These are phyloP conservation scores for Leucopsar rothschildi DNA, from an alignment of 2,113 vertebrate genomes.

Conservation along the genomic window DNA sequence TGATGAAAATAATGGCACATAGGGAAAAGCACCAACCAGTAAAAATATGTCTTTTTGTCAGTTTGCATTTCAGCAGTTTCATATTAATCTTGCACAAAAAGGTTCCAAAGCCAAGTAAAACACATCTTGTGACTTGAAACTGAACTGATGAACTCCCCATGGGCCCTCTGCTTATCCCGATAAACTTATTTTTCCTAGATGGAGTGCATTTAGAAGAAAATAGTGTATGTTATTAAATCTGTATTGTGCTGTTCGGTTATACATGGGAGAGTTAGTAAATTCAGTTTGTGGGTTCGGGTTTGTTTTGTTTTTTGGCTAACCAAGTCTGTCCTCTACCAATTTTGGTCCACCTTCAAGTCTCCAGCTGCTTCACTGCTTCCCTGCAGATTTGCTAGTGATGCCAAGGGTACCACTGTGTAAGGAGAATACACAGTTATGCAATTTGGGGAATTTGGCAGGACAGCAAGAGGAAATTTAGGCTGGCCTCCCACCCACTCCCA, in stretches of 20 bases:
- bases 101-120: slow-evolving; percentile 68
- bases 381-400: slow-evolving; percentile 48
- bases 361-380: slow-evolving; percentile 45
- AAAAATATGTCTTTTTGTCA: slow-evolving; percentile 53
- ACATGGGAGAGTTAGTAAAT: slow-evolving; percentile 69
- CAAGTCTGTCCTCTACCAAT: slow-evolving; percentile 26
- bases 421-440: slow-evolving; percentile 64
- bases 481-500: slow-evolving; percentile 50
- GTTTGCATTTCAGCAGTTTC: slow-evolving; percentile 55
- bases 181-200: slow-evolving; percentile 65
- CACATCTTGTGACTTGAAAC: slow-evolving; percentile 61
- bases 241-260: slow-evolving; percentile 53
- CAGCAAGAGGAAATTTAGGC: slow-evolving; percentile 54
- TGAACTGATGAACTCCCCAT: slow-evolving; percentile 70
- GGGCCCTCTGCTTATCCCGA: slow-evolving; percentile 51
- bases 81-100: slow-evolving; percentile 63
- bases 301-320: slow-evolving; percentile 44
- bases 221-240: slow-evolving; percentile 63
- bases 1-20: not conserved
- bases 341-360: slow-evolving; percentile 52
- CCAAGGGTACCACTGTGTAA: slow-evolving; percentile 60
- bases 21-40: slow-evolving; percentile 38
- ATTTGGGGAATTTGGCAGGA: slow-evolving; percentile 57
- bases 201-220: slow-evolving; percentile 61
- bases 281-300: slow-evolving; percentile 5